Evolutionary conservation across 2,797 vertebrate species (phyloP).

Genomic region (Tapirus indicus): DNA sequence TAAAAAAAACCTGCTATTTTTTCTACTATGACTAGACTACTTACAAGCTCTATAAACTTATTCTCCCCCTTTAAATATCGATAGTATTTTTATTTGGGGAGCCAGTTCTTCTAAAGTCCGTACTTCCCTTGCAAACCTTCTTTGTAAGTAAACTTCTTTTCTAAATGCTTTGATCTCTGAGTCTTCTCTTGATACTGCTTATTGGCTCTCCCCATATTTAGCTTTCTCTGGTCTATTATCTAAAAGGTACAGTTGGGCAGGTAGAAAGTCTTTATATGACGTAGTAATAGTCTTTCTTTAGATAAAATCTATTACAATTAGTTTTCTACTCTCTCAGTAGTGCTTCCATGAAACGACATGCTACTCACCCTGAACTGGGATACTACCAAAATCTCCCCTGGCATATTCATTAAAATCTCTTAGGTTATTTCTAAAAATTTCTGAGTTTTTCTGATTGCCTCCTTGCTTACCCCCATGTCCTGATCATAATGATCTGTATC

Average conservation of each 20-base stretch:
- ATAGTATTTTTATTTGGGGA: background rate
- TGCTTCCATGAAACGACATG: constrained; percentile 5
- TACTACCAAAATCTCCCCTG: background rate
- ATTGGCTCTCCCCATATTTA: background rate
- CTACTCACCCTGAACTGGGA: background rate
- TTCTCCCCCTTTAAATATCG: background rate
- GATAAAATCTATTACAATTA: background rate
- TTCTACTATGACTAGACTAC: background rate
- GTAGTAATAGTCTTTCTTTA: background rate
- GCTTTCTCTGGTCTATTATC: background rate
- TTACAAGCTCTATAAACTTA: background rate
- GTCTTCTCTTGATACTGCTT: background rate
- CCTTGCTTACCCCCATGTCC: background rate
- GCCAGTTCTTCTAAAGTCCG: background rate
- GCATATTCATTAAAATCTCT: background rate
- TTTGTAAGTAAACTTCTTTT: background rate
- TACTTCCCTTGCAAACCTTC: background rate
- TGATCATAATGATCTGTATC: background rate
- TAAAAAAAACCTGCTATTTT: background rate
- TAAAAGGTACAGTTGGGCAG: background rate
- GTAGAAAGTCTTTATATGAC: background rate
- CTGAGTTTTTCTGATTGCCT: background rate
- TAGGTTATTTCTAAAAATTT: constrained; percentile 4
- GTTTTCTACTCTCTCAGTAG: background rate
- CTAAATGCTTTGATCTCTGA: background rate